A percentile compares a stretch with the other conserved stretches of the same genome.
phyloP scores from a whole-genome alignment of 2,888 invertebrate genomes.

The Chirona hameri region DNA sequence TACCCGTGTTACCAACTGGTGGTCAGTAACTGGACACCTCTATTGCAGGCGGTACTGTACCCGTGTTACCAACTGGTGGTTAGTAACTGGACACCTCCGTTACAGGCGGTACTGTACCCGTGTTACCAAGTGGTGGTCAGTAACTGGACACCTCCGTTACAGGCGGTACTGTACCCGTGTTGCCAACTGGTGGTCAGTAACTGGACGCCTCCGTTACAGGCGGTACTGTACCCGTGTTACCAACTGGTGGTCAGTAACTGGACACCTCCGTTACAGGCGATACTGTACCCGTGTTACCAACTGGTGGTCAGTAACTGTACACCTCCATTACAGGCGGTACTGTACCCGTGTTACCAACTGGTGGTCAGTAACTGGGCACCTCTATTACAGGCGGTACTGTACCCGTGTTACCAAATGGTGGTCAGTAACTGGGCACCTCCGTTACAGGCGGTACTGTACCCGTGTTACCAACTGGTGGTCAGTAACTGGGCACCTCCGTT shows the following conservation, averaged over 20 bases:
- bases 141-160: constrained; percentile 69
- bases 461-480: constrained; percentile 72
- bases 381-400: constrained; percentile 51
- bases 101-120: constrained; percentile 57
- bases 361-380: constrained; percentile 79
- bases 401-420: constrained; percentile 75
- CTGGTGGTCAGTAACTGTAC: constrained; percentile 76
- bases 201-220: constrained; percentile 66
- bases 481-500: constrained; percentile 74
- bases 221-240: constrained; percentile 66
- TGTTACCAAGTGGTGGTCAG: constrained; percentile 74
- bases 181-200: constrained; percentile 74
- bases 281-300: constrained; percentile 72
- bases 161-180: constrained; percentile 60
- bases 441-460: constrained; percentile 54
- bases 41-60: constrained; percentile 53
- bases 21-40: constrained; percentile 77
- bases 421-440: constrained; percentile 79
- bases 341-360: constrained; percentile 74
- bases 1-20: constrained; percentile 77
- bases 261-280: constrained; percentile 61
- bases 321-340: constrained; percentile 55
- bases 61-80: constrained; percentile 75
- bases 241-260: constrained; percentile 73
- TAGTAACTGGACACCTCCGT: constrained; percentile 74